These are phyloP conservation scores for Buceros bicornis DNA, from an alignment of 2,797 vertebrate genomes.

Conservation along the genomic window DNA sequence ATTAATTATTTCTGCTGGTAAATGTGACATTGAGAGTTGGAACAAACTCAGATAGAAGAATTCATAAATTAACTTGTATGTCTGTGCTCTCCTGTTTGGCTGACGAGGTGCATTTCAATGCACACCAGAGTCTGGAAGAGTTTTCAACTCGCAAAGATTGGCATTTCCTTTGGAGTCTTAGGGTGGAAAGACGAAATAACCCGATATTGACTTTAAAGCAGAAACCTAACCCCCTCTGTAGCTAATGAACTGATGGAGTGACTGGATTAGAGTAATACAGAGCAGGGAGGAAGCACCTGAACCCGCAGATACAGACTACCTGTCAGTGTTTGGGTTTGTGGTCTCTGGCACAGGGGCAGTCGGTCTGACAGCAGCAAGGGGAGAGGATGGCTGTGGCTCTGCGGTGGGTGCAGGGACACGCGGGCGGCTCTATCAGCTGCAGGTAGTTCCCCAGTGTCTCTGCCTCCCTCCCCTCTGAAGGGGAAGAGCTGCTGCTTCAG, in stretches of 20 bases:
- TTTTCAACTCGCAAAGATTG: background rate
- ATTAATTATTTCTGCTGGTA: background rate
- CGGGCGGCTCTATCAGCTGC: background rate
- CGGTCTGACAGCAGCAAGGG: accelerated
- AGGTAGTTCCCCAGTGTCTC: accelerated
- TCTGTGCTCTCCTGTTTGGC: background rate
- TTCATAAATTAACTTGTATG: background rate
- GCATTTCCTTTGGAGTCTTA: background rate
- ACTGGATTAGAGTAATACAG: no score
- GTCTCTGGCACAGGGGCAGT: accelerated
- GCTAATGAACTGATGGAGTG: background rate
- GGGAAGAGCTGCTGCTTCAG: background rate
- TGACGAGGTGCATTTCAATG: background rate
- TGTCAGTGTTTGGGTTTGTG: accelerated
- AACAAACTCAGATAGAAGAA: background rate
- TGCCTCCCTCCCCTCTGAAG: background rate
- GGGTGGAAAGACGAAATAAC: background rate
- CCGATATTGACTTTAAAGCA: background rate
- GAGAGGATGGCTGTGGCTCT: no score
- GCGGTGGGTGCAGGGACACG: accelerated
- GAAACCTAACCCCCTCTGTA: background rate
- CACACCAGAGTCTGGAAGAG: background rate
- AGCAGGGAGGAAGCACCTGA: background rate
- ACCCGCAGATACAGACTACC: background rate
- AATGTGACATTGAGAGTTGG: background rate